Conservation (phyloP, 2,888 invertebrate species). For the Odontothrips loti region DNA sequence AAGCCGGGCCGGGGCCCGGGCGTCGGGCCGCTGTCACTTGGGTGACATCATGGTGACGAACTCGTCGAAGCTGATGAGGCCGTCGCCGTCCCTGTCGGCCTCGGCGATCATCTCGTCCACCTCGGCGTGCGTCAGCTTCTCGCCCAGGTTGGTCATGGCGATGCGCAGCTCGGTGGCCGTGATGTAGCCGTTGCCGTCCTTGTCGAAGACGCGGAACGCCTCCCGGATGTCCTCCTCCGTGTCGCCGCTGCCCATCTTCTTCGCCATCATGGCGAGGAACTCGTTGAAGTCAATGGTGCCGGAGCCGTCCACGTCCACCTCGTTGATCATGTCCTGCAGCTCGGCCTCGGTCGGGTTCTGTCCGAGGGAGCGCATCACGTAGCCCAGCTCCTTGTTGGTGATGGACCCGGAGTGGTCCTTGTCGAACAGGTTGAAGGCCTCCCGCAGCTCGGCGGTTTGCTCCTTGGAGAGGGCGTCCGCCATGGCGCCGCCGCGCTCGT, state of each 20-base stretch:
- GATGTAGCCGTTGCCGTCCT: conserved; percentile 99
- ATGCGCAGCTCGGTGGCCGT: conserved; percentile 96
- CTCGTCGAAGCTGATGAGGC: conserved; percentile 95
- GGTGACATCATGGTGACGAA: conserved; percentile 24
- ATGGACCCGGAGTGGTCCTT: conserved; percentile 28
- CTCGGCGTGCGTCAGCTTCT: conserved; percentile 98
- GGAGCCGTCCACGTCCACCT: conserved; percentile 29
- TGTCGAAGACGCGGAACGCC: conserved; percentile 98
- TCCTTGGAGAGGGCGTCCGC: conserved; percentile 22
- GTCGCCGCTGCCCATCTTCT: conserved; percentile 90
- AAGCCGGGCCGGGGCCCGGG: neutral
- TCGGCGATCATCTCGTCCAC: conserved; percentile 99
- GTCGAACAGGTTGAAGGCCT: conserved; percentile 30
- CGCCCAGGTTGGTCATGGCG: conserved; percentile 99
- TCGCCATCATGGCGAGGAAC: conserved; percentile 28
- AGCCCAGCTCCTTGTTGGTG: conserved; percentile 28
- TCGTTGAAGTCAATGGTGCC: conserved; percentile 29
- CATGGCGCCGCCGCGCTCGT: neutral
- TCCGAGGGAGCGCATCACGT: conserved; percentile 29
- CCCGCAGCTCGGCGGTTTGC: conserved; percentile 23
- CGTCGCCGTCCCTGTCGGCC: conserved; percentile 98
- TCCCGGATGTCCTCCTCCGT: conserved; percentile 99
- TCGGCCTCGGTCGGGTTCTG: conserved; percentile 29
- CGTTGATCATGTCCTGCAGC: conserved; percentile 30
- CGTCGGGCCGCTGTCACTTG: neutral